Evolutionary conservation across 2,888 invertebrate species (phyloP).

Genomic region (Dolichomitus sp.): DNA sequence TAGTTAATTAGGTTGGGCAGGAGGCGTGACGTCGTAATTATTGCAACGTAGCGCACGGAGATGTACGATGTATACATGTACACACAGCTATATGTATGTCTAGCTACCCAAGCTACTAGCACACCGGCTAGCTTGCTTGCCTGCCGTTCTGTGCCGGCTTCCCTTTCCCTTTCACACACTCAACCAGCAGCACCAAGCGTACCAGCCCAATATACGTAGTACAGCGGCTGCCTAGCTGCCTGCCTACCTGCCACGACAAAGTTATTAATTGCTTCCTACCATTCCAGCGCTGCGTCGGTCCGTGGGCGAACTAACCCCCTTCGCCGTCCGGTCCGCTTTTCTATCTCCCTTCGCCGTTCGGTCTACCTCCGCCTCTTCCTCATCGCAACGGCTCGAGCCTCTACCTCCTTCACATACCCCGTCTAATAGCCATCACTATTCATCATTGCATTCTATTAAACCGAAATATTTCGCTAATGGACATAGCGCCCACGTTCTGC

Average conservation of each 20-base stretch:
- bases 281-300: conserved; percentile 76
- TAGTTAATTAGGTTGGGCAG: conserved; percentile 84
- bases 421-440: conserved; percentile 77
- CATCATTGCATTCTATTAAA: conserved; percentile 76
- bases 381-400: conserved; percentile 41
- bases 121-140: conserved; percentile 60
- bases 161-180: conserved; percentile 59
- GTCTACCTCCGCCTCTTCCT: conserved; percentile 42
- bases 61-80: conserved; percentile 31
- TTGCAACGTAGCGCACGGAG: conserved; percentile 80
- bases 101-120: conserved; percentile 57
- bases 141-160: conserved; percentile 61
- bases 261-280: conserved; percentile 85
- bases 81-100: conserved; percentile 28
- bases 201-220: conserved; percentile 47
- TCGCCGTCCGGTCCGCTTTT: conserved; percentile 63
- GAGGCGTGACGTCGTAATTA: conserved; percentile 85
- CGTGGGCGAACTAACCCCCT: conserved; percentile 74
- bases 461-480: conserved; percentile 70
- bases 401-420: conserved; percentile 55
- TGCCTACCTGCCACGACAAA: conserved; percentile 83
- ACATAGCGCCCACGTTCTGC: conserved; percentile 57
- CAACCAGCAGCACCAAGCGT: conserved; percentile 41
- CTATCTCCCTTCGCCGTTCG: conserved; percentile 65
- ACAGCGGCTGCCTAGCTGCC: conserved; percentile 67